Percentiles rank a stretch among this genome's conserved stretches.
phyloP scores from a whole-genome alignment of 2,113 vertebrate genomes.

The Bubo blakistoni region DNA sequence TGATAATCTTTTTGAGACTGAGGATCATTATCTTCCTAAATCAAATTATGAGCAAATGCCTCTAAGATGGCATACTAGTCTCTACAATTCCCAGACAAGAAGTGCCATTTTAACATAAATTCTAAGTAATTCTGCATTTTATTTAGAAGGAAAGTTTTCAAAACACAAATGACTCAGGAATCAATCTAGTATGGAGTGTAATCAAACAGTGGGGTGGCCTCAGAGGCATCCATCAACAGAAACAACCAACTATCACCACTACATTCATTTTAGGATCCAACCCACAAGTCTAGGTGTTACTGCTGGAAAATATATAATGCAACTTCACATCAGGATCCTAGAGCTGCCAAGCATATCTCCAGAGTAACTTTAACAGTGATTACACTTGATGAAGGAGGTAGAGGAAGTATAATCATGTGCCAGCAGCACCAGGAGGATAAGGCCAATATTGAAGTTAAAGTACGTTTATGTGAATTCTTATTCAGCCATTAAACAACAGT shows the following conservation, averaged over 20 bases:
- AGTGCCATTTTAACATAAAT: not conserved
- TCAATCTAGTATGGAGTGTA: not conserved
- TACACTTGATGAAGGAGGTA: slow-evolving; percentile 30
- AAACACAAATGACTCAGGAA: not conserved
- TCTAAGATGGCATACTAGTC: not conserved
- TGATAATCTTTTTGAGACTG: not conserved
- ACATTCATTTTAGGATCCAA: slow-evolving; percentile 26
- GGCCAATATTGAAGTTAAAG: slow-evolving; percentile 14
- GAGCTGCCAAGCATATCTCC: slow-evolving; percentile 18
- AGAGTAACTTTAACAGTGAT: slow-evolving; percentile 58
- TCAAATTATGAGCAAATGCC: not conserved
- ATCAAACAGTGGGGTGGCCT: not conserved
- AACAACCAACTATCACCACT: not conserved
- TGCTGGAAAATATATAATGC: slow-evolving; percentile 32
- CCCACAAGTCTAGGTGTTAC: slow-evolving; percentile 1
- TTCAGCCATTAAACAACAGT: not conserved
- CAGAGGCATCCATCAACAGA: slow-evolving; percentile 12
- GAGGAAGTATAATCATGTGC: slow-evolving; percentile 29
- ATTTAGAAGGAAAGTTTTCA: not conserved
- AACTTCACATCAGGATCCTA: slow-evolving; percentile 23
- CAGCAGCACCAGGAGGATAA: slow-evolving; percentile 21
- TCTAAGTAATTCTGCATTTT: slow-evolving; percentile 14
- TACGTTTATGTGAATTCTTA: slow-evolving; percentile 6
- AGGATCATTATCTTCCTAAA: not conserved
- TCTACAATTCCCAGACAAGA: not conserved